phyloP scores from a whole-genome alignment of 2,888 invertebrate genomes.

The Lacanobia wlatinum region DNA sequence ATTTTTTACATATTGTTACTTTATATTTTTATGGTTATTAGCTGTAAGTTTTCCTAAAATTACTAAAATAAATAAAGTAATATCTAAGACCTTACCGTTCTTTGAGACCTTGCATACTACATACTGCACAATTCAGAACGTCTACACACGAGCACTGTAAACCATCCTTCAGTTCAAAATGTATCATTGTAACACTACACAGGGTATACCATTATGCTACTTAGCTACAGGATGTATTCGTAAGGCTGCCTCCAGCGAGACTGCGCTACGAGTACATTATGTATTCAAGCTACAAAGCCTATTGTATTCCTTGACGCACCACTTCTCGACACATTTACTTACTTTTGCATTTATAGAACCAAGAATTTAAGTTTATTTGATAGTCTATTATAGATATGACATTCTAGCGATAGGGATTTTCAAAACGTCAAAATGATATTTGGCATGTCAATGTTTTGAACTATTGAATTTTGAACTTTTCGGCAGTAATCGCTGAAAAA shows the following conservation, averaged over 20 bases:
- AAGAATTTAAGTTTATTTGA: conserved; percentile 25
- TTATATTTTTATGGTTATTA: no score
- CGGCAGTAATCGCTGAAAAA: no score
- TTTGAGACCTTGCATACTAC: no score
- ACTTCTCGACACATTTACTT: conserved; percentile 48
- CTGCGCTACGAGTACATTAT: conserved; percentile 50
- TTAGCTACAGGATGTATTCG: conserved; percentile 38
- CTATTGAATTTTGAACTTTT: no score
- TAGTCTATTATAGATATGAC: neutral
- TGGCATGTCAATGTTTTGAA: no score
- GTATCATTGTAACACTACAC: conserved; percentile 36
- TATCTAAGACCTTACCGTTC: no score
- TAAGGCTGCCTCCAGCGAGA: conserved; percentile 40
- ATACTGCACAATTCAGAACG: no score
- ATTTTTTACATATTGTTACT: no score
- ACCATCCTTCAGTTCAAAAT: conserved; percentile 7
- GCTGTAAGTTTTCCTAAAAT: no score
- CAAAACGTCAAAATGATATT: no score
- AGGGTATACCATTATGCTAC: conserved; percentile 30
- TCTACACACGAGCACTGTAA: neutral
- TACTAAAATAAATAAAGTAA: no score
- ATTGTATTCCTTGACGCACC: conserved; percentile 56
- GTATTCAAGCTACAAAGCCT: conserved; percentile 60
- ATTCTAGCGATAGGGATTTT: no score
- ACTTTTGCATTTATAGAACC: conserved; percentile 32